Evolutionary conservation across 2,113 vertebrate genomes (phyloP), one percentile per base, ranked within the genome.

Genomic region (Sceloporus undulatus): DNA sequence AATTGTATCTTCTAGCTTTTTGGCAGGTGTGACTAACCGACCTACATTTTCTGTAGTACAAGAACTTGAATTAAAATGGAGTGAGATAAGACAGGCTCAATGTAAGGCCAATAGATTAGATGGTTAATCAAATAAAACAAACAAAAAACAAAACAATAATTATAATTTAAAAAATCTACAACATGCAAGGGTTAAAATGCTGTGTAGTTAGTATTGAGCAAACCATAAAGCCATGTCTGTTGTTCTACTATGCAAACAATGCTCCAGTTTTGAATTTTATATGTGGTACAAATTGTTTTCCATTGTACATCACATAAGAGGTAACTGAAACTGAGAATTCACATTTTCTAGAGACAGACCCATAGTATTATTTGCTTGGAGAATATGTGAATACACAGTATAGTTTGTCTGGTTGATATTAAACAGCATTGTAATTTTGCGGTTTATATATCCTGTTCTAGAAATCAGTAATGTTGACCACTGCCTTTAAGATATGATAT

Each of bases 11-110:
- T 99, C 99, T 90, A 99, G 97, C 94, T 99, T 99, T 98, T 99
- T 99, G 97, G 98, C 98, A 90, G 99, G 99, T 84, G 99, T 99
- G 96, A 98, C 97, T 97, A 99, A 98, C 74, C 98, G 98, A 87
- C 99, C 99, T 97, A 99, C 98, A 96, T 99, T 99, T 96, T 99
- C 99, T 99, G 97, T 91, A 98, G 98, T 97, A 98, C 96, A 99
- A 97, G 97, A 96, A 96, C 96, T 94, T 91, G 91, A 94, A 94
- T 97, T 98, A 97, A 96, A 96, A 97, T 93, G 93, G 90, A 95
- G 91, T 0, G 94, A 91, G 95, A 94, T 66, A 80, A 65, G 80
- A 92, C 91, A 91, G 93, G 88, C 94, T 92, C 90, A 90, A 93
- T 0, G 68, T 79, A 92, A 91, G 96, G 95, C 93, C 95, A 89